A percentile compares a stretch with the other conserved stretches of the same genome.
Conservation (phyloP, 1,140 invertebrate species). For the Hormaphis cornu region DNA sequence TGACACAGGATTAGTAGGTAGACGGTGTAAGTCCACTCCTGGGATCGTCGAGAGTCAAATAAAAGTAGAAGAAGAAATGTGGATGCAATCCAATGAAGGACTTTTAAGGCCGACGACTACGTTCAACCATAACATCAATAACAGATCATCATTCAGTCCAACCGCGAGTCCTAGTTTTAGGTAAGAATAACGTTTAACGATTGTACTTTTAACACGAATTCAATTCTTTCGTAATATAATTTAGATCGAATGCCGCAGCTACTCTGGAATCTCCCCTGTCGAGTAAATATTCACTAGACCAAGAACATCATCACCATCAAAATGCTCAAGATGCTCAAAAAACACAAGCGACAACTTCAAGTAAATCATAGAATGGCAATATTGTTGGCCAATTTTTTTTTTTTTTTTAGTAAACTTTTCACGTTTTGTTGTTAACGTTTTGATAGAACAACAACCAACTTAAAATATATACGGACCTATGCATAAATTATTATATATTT, state of each 20-base stretch:
- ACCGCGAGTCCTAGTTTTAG: slow-evolving; percentile 40
- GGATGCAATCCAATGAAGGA: slow-evolving; percentile 50
- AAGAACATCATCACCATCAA: slow-evolving; percentile 34
- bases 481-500: no score
- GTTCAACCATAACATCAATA: slow-evolving; percentile 42
- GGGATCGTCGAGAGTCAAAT: slow-evolving; percentile 86
- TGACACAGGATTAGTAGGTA: slow-evolving; percentile 43
- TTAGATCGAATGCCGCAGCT: slow-evolving; percentile 35
- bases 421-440: no score
- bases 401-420: no score
- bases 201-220: neutral
- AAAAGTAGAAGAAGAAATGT: slow-evolving; percentile 81
- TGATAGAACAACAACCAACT: no score
- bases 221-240: neutral
- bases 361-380: neutral
- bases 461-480: no score
- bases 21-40: slow-evolving; percentile 87
- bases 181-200: slow-evolving; percentile 33
- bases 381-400: neutral
- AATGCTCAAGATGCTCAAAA: slow-evolving; percentile 10
- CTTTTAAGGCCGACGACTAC: slow-evolving; percentile 39
- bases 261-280: slow-evolving; percentile 41
- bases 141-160: slow-evolving; percentile 46
- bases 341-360: neutral
- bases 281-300: slow-evolving; percentile 39